These are phyloP conservation scores for Caloenas nicobarica DNA, from an alignment of 2,113 vertebrate genomes.

Conservation along the genomic window DNA sequence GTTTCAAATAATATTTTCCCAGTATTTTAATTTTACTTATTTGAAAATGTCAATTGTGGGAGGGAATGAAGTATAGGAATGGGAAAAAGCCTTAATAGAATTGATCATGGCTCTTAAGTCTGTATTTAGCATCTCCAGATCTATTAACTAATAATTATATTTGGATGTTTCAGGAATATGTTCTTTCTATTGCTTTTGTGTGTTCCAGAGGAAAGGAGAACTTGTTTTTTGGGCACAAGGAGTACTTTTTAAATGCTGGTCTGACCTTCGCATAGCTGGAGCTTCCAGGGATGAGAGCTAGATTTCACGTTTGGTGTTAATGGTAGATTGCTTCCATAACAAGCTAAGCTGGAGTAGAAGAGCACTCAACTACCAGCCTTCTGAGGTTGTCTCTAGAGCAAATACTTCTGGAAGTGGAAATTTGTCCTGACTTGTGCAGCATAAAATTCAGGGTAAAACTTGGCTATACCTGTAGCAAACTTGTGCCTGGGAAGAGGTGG, in stretches of 20 bases:
- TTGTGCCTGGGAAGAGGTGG: background rate
- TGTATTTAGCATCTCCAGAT: background rate
- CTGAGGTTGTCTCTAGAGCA: background rate
- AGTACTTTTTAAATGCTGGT: background rate
- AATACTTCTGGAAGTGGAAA: background rate
- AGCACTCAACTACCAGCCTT: background rate
- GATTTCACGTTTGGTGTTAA: background rate
- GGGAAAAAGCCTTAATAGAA: background rate
- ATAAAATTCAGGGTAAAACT: background rate
- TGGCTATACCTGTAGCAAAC: accelerated
- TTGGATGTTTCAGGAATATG: background rate
- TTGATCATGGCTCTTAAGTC: background rate
- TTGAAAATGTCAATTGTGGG: background rate
- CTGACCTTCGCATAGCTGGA: background rate
- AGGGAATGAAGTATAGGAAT: background rate
- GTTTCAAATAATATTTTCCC: background rate
- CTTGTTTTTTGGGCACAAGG: background rate
- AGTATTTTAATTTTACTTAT: background rate
- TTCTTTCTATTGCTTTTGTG: background rate
- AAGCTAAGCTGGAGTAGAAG: background rate
- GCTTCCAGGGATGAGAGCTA: background rate
- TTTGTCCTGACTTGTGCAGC: background rate
- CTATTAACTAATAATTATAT: background rate
- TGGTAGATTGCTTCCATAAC: background rate
- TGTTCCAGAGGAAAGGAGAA: background rate